phyloP scores from a whole-genome alignment of 2,797 vertebrate species.

The Syncerus caffer region DNA sequence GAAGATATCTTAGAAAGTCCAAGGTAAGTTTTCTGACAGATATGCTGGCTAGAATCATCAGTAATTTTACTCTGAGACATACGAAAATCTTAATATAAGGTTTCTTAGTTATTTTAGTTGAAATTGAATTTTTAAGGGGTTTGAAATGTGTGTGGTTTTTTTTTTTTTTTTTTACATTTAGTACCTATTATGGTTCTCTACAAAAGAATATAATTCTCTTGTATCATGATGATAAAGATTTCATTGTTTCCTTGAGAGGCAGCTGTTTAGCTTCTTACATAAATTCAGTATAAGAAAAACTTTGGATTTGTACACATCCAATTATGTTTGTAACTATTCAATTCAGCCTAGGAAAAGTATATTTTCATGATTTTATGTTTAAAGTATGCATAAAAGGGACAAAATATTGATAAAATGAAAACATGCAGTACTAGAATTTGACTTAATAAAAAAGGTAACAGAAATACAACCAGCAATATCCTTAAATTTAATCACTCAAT shows the following conservation, averaged over 20 bases:
- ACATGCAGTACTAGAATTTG: background rate
- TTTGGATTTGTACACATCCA: background rate
- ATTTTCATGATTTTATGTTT: background rate
- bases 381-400: background rate
- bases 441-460: background rate
- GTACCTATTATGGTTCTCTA: background rate
- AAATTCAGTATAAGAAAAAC: background rate
- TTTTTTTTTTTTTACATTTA: constrained; percentile 46
- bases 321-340: background rate
- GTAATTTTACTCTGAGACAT: background rate
- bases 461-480: background rate
- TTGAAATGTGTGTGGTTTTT: background rate
- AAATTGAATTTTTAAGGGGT: constrained; percentile 24
- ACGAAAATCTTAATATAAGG: constrained; percentile 16
- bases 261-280: background rate
- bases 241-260: background rate
- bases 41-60: background rate
- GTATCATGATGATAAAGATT: background rate
- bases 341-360: background rate
- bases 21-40: background rate
- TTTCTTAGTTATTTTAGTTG: constrained; percentile 24
- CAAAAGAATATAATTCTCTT: constrained; percentile 10
- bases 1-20: constrained; percentile 1
- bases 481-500: constrained; percentile 10
- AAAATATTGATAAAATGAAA: constrained; percentile 36